Base-by-base conservation (phyloP, 1,140 invertebrate species). In the Leptoteleia sp. region DNA sequence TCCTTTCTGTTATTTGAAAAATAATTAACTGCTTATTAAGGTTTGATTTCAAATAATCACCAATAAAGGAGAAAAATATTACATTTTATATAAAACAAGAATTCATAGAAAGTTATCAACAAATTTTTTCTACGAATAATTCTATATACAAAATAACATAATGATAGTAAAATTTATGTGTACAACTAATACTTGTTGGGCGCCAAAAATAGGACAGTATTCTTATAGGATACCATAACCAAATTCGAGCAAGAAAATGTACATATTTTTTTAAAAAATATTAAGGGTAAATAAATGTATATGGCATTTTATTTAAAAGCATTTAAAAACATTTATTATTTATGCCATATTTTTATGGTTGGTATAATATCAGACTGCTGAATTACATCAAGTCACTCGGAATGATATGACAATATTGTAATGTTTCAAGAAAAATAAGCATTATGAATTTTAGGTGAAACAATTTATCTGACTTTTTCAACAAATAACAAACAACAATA, bases 1-100 rank as follows among this genome's bases (percentile, higher is more conserved):
- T 65, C 85, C 85, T 75, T 83, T 85, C 85, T 86, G 59, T 68
- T 29, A 17, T 15, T 8, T 7, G 27, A 29, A 55, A 55, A 35
- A 16, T 11, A 50, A 17, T 12, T 35, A 35, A 25, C 6, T 25
- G 22, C 6, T 25, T 25, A n/a, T n/a, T n/a, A n/a, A n/a, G n/a
- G n/a, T n/a, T n/a, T n/a, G n/a, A n/a, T n/a, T n/a, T n/a, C n/a
- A n/a, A n/a, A n/a, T n/a, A n/a, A n/a, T n/a, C n/a, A n/a, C n/a
- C n/a, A n/a, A n/a, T n/a, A n/a, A n/a, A n/a, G n/a, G n/a, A n/a
- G n/a, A n/a, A n/a, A n/a, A n/a, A n/a, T n/a, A n/a, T n/a, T n/a
- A n/a, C n/a, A n/a, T n/a, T n/a, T n/a, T n/a, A n/a, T n/a, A n/a
- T n/a, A n/a, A n/a, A n/a, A n/a, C n/a, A n/a, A n/a, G n/a, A n/a